These are phyloP conservation scores for Drepana arcuata DNA, from an alignment of 1,140 invertebrate genomes.

Conservation along the genomic window DNA sequence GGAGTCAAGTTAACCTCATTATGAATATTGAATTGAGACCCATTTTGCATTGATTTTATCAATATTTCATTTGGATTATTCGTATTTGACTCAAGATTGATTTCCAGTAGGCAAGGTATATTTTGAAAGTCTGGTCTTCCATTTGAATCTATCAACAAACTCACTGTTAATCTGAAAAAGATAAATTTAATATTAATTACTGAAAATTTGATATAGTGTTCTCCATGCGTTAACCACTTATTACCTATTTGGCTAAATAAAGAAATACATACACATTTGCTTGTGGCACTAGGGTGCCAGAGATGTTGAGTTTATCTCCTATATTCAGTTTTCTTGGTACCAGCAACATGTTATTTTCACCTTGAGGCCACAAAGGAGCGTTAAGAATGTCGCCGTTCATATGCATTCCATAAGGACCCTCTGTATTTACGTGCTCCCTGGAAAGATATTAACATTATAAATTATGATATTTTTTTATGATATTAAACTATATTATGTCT, in stretches of 20 bases:
- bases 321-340: constrained; percentile 33
- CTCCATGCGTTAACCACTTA: not conserved
- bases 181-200: constrained; percentile 4
- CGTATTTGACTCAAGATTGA: constrained; percentile 15
- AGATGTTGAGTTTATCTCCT: constrained; percentile 27
- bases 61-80: constrained; percentile 9
- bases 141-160: constrained; percentile 25
- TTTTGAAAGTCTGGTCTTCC: constrained; percentile 26
- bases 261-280: constrained; percentile 25
- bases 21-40: too few species aligned
- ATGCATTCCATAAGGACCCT: constrained; percentile 22
- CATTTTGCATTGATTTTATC: constrained; percentile 13
- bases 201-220: constrained; percentile 2
- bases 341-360: constrained; percentile 34
- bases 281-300: constrained; percentile 13
- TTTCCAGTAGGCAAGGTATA: constrained; percentile 29
- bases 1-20: too few species aligned
- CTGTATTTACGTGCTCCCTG: too few species aligned
- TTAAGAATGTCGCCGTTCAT: constrained; percentile 28
- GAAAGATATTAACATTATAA: too few species aligned
- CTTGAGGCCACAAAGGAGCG: constrained; percentile 27
- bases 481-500: too few species aligned
- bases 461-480: too few species aligned
- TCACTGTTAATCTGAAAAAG: constrained; percentile 27
- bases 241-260: not conserved